Evolutionary conservation across 2,888 invertebrate genomes (phyloP), one percentile per base, ranked within the genome.

Genomic region (Morpho deidamia): DNA sequence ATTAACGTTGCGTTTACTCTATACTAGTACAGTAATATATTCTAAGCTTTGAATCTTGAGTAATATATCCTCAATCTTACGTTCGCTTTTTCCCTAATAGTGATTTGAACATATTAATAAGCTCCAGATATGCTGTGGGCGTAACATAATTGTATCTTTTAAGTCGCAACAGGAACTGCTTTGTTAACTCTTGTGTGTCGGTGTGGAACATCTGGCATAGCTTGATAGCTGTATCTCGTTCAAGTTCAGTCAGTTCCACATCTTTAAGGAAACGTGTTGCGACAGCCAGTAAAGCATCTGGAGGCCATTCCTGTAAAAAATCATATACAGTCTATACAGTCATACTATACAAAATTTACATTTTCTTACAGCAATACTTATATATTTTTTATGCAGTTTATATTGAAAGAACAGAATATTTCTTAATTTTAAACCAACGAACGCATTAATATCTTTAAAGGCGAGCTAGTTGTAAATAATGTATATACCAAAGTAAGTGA

Each of bases 121-220:
- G 91, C 72, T 98, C 97, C 62, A 98, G 86, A 74, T 97, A 98
- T 0, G 97, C 97, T 0, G 97, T 97, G 0, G 98, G 97, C 0
- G 98, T 98, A 0, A 98, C 97, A 75, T 98, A 97, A 74, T 95
- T 97, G 66, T 92, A 92, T 60, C 97, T 90, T 56, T 93, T 94
- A 52, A 97, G 81, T 5, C 87, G 68, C 12, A 81, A 59, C n/a
- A 79, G 64, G 75, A 93, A 96, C 70, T 93, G 92, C 0, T 82
- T 77, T 0, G 96, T 94, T 34, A 96, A 79, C 7, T 78, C 79
- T 74, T 95, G 94, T 0, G 97, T 96, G 32, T 96, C 94, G 0
- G 93, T 94, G 78, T 98, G 97, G 80, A 98, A 97, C 55, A 93
- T 92, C 91, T 97, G 95, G 69, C 97, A 98, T 91, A 97, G 94